phyloP scores from a whole-genome alignment of 2,113 vertebrate genomes.

The Pongo abelii region DNA sequence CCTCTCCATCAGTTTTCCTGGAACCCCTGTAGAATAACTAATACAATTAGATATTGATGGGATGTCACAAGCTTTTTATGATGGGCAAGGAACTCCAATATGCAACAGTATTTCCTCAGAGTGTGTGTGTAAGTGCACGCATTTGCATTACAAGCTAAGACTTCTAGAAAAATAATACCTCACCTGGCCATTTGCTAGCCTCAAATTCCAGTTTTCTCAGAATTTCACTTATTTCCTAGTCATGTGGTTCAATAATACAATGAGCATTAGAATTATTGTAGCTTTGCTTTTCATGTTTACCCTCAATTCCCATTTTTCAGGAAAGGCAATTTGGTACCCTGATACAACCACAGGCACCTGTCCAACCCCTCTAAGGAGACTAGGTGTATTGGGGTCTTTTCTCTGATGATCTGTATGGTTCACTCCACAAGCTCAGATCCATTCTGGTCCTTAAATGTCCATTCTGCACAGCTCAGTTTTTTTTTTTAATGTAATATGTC shows the following conservation, averaged over 20 bases:
- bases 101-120: constrained; percentile 41
- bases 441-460: rapidly evolving
- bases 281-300: too few relatives aligned
- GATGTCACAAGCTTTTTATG: constrained; percentile 74
- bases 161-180: not conserved
- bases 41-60: constrained; percentile 83
- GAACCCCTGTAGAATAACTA: constrained; percentile 80
- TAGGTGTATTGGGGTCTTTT: rapidly evolving
- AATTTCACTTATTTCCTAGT: not conserved
- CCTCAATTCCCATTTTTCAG: too few relatives aligned
- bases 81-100: constrained; percentile 65
- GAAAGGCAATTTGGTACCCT: rapidly evolving
- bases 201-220: not conserved
- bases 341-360: rapidly evolving
- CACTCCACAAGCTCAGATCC: rapidly evolving
- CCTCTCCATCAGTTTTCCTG: constrained; percentile 72
- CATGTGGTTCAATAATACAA: not conserved
- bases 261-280: not conserved
- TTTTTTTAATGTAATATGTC: too few relatives aligned
- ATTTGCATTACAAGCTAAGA: not conserved
- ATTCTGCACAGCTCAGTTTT: rapidly evolving
- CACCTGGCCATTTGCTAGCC: too few relatives aligned
- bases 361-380: rapidly evolving
- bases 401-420: rapidly evolving
- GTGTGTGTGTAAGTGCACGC: too few relatives aligned